Base-by-base conservation (phyloP, 1,140 invertebrate genomes). In the Microplitis mediator region DNA sequence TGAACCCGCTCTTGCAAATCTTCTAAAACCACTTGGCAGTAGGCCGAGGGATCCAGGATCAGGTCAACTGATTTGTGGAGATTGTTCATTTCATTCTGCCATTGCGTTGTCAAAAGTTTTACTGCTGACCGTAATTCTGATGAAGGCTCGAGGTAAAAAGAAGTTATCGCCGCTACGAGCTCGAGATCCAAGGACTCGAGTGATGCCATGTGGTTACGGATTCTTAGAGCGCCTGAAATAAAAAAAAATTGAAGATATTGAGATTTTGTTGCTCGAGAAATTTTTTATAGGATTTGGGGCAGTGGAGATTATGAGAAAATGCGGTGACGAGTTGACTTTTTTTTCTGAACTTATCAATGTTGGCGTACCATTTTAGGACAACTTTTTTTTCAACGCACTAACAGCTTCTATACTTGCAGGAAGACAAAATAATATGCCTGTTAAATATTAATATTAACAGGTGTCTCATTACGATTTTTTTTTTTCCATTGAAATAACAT, bases 31-130 rank as follows among this genome's bases (percentile, higher is more conserved):
- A 86, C 91, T 81, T 92, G 88, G 75, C 89, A 89, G 82, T 91
- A 92, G 52, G 91, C 91, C 45, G 88, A 83, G 1, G 91, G 91
- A 83, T 92, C 91, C 4, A 92, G 90, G 76, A 92, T 91, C 8
- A 90, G 77, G 83, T 90, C 90, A 11, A 92, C 87, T 39, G 85
- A 84, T 52, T 88, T 84, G 68, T 89, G 86, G 67, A 92, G 88
- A 51, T 87, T 85, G 61, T 84, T 84, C 9, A 91, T 86, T 81
- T 92, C 91, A 35, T 84, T 74, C 50, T 88, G 85, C 91, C 91
- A 92, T 72, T 89, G 86, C 11, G 84, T 79, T 9, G 88, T 86
- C 11, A 92, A 80, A 2, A 91, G 58, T 64, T 86, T 82, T 0
- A 89, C 80, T 72, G 86, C 79, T 67, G 83, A 75, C 75, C 82